These are phyloP conservation scores for Apostichopus japonicus DNA, from an alignment of 35 echinoderm and acorn worm species.

Conservation along the genomic window DNA sequence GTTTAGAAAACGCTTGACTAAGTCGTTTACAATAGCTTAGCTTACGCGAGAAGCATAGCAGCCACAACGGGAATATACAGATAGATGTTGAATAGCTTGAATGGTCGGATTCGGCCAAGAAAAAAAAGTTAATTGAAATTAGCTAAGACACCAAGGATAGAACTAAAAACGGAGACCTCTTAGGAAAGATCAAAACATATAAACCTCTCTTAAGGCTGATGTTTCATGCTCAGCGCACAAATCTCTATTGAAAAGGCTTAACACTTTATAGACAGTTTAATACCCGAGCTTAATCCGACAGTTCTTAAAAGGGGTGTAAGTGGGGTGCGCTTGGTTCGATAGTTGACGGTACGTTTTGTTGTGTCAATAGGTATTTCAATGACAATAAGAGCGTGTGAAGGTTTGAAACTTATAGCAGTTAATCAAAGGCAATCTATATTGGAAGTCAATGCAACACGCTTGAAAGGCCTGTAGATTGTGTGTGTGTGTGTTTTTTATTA, in stretches of 20 bases:
- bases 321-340: neutral
- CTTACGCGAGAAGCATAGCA: neutral
- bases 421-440: neutral
- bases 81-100: neutral
- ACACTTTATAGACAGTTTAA: slow-evolving; percentile 14
- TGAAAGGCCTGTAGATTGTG: neutral
- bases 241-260: neutral
- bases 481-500: neutral
- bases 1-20: slow-evolving; percentile 11
- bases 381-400: slow-evolving; percentile 31
- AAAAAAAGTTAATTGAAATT: slow-evolving; percentile 44
- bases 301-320: neutral
- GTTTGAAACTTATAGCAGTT: slow-evolving; percentile 17
- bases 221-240: slow-evolving; percentile 1
- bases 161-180: neutral
- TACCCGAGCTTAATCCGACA: slow-evolving; percentile 19
- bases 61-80: neutral
- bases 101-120: neutral
- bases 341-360: slow-evolving; percentile 34
- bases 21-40: slow-evolving; percentile 39
- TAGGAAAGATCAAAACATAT: neutral
- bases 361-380: slow-evolving; percentile 47
- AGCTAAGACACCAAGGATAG: neutral
- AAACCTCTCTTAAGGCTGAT: slow-evolving; percentile 1
- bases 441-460: neutral